Evolutionary conservation across 2,797 vertebrate species (phyloP), one percentile per base, ranked within the genome.

Genomic region (Chaetophractus vellerosus): DNA sequence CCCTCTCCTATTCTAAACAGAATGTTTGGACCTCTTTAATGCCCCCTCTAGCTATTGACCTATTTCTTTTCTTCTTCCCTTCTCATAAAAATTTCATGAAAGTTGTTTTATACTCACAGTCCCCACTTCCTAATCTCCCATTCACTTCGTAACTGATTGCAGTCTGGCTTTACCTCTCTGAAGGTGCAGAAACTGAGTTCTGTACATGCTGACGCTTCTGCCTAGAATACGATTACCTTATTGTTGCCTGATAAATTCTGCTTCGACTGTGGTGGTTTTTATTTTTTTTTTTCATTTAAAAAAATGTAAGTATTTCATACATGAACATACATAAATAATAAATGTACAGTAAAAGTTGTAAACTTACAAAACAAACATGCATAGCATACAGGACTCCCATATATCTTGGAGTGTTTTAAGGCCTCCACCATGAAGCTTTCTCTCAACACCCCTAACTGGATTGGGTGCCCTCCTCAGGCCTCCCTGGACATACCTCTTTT

Each of bases 11-110:
- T 78, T 64, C 24, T 64, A 75, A 94, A 45, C 79, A 72, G 63
- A 91, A 33, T n/a, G 50, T 82, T 75, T 64, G 64, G 28, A 41
- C 50, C 16, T 94, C 38, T 80, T 90, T 83, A 78, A 36, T 78
- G 31, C 8, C 50, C 1, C 16, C 18, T 86, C 36, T 88, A 64
- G 41, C 52, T 87, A 24, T 86, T 90, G 76, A 75, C 50, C 28
- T 63, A 66, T 63, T 86, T 95, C 31, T 95, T 21, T 31, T 71
- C 48, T 61, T 45, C 18, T 76, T 57, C 26, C 18, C 15, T 80
- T 76, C 57, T 89, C 55, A 92, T 80, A 69, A 90, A 86, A 82
- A 64, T 88, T 85, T 95, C 74, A 79, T 57, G 33, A 79, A 90
- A 66, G 11, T 71, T 64, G 31, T 50, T 16, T 88, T 57, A n/a